These are phyloP conservation scores for Thera britannica DNA, from an alignment of 2,888 invertebrate genomes.

Conservation along the genomic window DNA sequence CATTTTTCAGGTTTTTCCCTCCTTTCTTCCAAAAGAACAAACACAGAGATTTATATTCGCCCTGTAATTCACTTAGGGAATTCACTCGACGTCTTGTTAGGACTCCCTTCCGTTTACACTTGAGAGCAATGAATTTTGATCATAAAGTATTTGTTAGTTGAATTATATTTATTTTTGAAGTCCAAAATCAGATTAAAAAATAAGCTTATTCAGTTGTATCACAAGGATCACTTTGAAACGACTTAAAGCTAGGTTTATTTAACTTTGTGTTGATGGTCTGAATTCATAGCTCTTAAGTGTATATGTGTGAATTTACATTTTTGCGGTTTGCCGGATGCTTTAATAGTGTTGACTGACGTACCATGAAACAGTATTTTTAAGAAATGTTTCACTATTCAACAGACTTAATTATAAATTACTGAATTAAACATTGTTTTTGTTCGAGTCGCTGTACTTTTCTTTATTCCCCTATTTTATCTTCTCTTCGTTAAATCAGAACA, in stretches of 20 bases:
- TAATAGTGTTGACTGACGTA: slow-evolving; percentile 1
- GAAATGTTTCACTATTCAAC: neutral
- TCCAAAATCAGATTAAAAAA: too few relatives aligned
- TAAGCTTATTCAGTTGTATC: too few relatives aligned
- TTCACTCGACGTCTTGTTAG: slow-evolving; percentile 44
- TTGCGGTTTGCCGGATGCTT: slow-evolving; percentile 9
- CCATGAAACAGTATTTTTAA: neutral
- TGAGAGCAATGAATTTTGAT: neutral
- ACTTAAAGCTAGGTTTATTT: too few relatives aligned
- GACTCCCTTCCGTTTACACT: slow-evolving; percentile 34
- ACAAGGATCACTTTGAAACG: too few relatives aligned
- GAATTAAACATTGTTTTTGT: too few relatives aligned
- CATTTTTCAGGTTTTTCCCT: slow-evolving; percentile 24
- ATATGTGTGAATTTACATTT: slow-evolving; percentile 42
- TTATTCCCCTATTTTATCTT: too few relatives aligned
- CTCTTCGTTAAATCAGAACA: too few relatives aligned
- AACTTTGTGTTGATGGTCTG: neutral
- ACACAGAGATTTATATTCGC: slow-evolving; percentile 41
- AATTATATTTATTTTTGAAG: too few relatives aligned
- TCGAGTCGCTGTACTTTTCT: too few relatives aligned
- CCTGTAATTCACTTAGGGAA: slow-evolving; percentile 40
- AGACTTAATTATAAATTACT: too few relatives aligned
- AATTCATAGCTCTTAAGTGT: slow-evolving; percentile 6
- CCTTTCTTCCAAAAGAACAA: slow-evolving; percentile 40
- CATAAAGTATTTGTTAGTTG: too few relatives aligned